phyloP scores from a whole-genome alignment of 2,113 vertebrate species.

The Drymodes brunneopygia region DNA sequence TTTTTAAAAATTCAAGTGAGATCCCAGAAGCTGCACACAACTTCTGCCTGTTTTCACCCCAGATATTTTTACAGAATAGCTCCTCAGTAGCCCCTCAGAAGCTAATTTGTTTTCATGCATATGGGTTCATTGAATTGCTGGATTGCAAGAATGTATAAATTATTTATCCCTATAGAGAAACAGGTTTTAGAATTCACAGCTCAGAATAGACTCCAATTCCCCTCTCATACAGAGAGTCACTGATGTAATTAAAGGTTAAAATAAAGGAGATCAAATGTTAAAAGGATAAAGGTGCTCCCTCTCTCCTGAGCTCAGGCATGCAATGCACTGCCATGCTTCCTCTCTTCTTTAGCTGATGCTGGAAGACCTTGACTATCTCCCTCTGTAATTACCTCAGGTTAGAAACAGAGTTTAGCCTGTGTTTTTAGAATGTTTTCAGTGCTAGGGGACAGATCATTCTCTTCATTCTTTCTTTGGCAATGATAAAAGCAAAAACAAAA shows the following conservation, averaged over 20 bases:
- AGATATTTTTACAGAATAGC: neutral
- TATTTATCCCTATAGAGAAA: conserved; percentile 49
- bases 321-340: neutral
- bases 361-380: neutral
- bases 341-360: neutral
- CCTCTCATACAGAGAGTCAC: neutral
- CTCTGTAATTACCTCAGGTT: neutral
- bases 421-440: neutral
- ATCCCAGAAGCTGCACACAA: neutral
- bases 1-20: neutral
- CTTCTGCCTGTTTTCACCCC: neutral
- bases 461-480: neutral
- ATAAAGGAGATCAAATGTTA: conserved; percentile 17
- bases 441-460: neutral
- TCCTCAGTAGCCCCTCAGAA: neutral
- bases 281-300: conserved; percentile 2
- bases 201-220: conserved; percentile 22
- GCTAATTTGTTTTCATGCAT: conserved; percentile 30
- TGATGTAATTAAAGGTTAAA: conserved; percentile 58
- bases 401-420: neutral
- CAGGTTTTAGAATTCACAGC: conserved; percentile 2
- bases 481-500: neutral
- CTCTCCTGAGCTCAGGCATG: neutral
- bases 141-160: conserved; percentile 24
- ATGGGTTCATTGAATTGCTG: conserved; percentile 38